Evolutionary conservation across 1,140 invertebrate genomes (phyloP).

Genomic region (Yoshiicerus persimilis): DNA sequence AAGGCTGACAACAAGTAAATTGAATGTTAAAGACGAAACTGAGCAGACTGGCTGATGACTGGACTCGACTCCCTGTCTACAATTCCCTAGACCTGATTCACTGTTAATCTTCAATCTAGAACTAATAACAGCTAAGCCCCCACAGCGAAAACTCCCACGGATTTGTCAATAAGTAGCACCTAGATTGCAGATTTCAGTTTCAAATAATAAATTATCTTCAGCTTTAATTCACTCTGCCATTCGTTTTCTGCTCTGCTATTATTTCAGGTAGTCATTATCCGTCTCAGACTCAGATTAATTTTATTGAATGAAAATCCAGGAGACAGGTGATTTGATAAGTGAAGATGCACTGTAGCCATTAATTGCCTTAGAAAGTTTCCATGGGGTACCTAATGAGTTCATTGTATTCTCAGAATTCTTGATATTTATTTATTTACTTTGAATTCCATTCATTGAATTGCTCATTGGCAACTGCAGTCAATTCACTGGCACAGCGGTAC

Average conservation of each 20-base stretch:
- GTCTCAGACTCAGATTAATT: no score
- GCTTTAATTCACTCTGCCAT: neutral
- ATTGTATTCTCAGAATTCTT: no score
- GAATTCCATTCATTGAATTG: neutral
- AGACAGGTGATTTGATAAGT: neutral
- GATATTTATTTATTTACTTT: neutral
- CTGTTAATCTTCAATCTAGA: neutral
- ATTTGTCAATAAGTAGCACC: neutral
- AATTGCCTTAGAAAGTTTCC: neutral
- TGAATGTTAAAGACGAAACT: no score
- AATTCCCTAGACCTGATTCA: neutral
- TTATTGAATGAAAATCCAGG: neutral
- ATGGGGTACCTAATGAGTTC: neutral
- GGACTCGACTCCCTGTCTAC: neutral
- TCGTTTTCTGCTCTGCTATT: neutral
- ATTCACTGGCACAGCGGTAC: no score
- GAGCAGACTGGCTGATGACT: no score
- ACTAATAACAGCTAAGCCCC: neutral
- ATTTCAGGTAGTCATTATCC: no score
- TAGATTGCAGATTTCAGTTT: neutral
- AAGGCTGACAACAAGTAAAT: no score
- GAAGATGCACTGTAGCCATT: neutral
- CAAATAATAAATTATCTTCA: neutral
- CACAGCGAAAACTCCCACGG: no score
- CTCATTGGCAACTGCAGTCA: no score